Base-by-base conservation (phyloP, 2,113 vertebrate genomes). In the Turdus rufiventris region DNA sequence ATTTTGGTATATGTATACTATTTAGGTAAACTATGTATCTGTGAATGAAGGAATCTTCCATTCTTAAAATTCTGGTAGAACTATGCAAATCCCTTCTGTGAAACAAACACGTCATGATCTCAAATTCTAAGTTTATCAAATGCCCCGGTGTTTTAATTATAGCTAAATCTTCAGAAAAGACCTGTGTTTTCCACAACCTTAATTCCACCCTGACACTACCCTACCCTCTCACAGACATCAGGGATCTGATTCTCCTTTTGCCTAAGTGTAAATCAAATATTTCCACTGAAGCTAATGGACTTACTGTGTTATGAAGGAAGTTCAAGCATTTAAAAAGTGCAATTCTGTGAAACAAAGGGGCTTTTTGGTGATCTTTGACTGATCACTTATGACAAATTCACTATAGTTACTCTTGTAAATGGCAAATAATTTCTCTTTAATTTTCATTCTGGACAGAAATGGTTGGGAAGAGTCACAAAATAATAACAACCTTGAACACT, bases 401-500 rank as follows among this genome's bases (percentile, higher is more conserved):
- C 67, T 36, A 14, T 71, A 86, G 94, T 96, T 94, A 90, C 45
- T 86, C 79, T 28, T 48, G 56, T 60, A 96, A 96, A 92, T 71
- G 82, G 61, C 23, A 88, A 96, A 88, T 91, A 88, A 92, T 93
- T 86, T 85, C 60, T 63, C 57, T 88, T 75, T 85, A 78, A 91
- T 92, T 94, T 96, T 88, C 57, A 48, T 50, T 93, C 61, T 75
- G 53, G 73, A 91, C 87, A 67, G 61, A 86, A 95, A 93, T 57
- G 72, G 65, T 73, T 78, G 40, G 79, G 65, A 94, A 90, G 63
- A 95, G 72, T 92, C 88, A 90, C 68, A 92, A 84, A 94, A 53
- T 90, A 96, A 75, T 95, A 93, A 85, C 78, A 96, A 91, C 75
- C 83, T 93, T 84, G 82, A 96, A 63, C 68, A 92, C 68, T 96